Percentiles rank a stretch among this genome's conserved stretches.
phyloP scores from a whole-genome alignment of 2,888 invertebrate genomes.

The Cosmopolites sordidus region DNA sequence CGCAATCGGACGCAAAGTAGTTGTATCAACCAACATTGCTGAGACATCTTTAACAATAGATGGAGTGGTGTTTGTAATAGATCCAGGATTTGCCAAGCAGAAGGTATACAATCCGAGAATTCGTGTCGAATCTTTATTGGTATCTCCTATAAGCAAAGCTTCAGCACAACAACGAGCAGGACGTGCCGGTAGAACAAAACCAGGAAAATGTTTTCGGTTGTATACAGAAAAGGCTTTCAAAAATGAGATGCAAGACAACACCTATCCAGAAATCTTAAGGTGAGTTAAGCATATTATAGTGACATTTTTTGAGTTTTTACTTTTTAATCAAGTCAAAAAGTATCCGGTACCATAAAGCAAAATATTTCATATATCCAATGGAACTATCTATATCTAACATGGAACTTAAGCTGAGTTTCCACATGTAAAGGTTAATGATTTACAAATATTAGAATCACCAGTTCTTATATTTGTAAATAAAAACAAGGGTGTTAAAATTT shows the following conservation, averaged over 20 bases:
- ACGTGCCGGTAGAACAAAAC: constrained; percentile 94
- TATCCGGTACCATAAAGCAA: no score
- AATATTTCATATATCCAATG: no score
- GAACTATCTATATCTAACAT: no score
- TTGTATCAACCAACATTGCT: constrained; percentile 98
- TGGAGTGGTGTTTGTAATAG: constrained; percentile 98
- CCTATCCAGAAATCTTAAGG: constrained; percentile 89
- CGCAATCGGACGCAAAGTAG: constrained; percentile 74
- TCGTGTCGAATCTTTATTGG: constrained; percentile 93
- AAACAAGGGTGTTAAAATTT: no score
- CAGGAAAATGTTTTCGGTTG: constrained; percentile 95
- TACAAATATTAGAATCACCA: no score
- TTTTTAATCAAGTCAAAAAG: no score
- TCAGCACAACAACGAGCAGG: constrained; percentile 97
- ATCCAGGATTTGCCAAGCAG: constrained; percentile 99
- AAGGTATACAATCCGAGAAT: constrained; percentile 71
- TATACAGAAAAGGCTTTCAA: constrained; percentile 96
- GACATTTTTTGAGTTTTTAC: no score
- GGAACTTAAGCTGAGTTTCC: no score
- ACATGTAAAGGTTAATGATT: no score
- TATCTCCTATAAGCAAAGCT: constrained; percentile 98
- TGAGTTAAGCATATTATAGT: no score
- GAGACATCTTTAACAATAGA: constrained; percentile 99
- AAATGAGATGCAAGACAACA: constrained; percentile 98
- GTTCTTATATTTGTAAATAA: no score